A percentile compares a stretch with the other conserved stretches of the same genome.
Evolutionary conservation across 2,888 invertebrate species (phyloP).

Genomic region (Bugula neritina): DNA sequence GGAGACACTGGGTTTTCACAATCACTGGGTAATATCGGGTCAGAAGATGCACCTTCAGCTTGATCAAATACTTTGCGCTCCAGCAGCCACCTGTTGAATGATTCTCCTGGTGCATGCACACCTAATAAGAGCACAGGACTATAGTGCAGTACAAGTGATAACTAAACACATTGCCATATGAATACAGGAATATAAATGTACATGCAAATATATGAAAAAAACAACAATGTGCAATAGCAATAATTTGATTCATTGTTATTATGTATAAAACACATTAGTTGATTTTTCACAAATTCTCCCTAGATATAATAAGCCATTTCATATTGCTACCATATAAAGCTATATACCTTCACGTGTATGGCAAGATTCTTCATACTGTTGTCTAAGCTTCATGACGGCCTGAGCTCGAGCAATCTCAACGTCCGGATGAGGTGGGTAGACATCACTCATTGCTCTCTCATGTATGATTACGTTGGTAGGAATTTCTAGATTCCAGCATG

Average conservation of each 20-base stretch:
- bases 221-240: too few species aligned
- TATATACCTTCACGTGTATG: conserved; percentile 64
- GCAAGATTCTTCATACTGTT: conserved; percentile 88
- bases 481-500: conserved; percentile 82
- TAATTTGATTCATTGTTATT: too few species aligned
- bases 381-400: conserved; percentile 74
- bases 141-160: too few species aligned
- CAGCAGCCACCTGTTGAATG: conserved; percentile 90
- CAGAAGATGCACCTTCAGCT: conserved; percentile 63
- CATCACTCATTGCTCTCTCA: conserved; percentile 75
- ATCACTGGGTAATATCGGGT: conserved; percentile 83
- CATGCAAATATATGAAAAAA: too few species aligned
- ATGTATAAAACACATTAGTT: too few species aligned
- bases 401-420: conserved; percentile 79
- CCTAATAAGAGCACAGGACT: too few species aligned
- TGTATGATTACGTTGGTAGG: conserved; percentile 83
- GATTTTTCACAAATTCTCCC: too few species aligned
- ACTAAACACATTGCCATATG: too few species aligned
- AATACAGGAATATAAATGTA: too few species aligned
- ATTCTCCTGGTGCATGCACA: conserved; percentile 91
- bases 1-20: conserved; percentile 86
- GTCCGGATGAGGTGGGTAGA: conserved; percentile 89
- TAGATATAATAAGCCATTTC: too few species aligned
- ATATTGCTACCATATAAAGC: too few species aligned
- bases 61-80: conserved; percentile 81